Conservation (phyloP, 2,797 vertebrate species). For the Alfaro cultratus region DNA sequence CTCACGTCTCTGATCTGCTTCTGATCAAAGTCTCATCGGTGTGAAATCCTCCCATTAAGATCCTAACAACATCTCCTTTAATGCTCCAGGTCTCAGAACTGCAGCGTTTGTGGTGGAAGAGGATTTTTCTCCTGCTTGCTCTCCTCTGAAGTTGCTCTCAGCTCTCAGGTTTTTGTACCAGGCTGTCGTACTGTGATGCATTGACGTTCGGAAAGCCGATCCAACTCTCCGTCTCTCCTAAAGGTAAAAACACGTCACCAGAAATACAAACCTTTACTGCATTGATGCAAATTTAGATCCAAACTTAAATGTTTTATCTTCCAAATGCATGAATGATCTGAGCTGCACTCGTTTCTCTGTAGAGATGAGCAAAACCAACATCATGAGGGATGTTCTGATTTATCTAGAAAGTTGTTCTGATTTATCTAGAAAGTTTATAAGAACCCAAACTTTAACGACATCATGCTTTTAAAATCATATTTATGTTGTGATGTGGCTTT, state of each 20-base stretch:
- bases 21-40: accelerated
- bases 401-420: not conserved
- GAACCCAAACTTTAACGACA: not conserved
- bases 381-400: not conserved
- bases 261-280: accelerated
- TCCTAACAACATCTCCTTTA: accelerated
- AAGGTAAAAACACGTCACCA: conserved; percentile 45
- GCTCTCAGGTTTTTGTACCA: conserved; percentile 58
- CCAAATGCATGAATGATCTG: not conserved
- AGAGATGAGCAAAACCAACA: not conserved
- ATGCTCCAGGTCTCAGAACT: not conserved
- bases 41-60: not conserved
- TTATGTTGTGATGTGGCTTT: not conserved
- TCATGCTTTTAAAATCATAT: not conserved
- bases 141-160: not conserved
- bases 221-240: conserved; percentile 8
- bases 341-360: not conserved
- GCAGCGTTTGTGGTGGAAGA: not conserved
- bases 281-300: accelerated
- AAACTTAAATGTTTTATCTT: conserved; percentile 5
- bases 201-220: conserved; percentile 40
- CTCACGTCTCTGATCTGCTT: not conserved
- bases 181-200: conserved; percentile 47
- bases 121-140: not conserved
- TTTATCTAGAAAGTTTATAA: not conserved